Percentiles rank a stretch among this genome's conserved stretches.
Conservation (phyloP, 2,888 invertebrate genomes). For the Arctia plantaginis region DNA sequence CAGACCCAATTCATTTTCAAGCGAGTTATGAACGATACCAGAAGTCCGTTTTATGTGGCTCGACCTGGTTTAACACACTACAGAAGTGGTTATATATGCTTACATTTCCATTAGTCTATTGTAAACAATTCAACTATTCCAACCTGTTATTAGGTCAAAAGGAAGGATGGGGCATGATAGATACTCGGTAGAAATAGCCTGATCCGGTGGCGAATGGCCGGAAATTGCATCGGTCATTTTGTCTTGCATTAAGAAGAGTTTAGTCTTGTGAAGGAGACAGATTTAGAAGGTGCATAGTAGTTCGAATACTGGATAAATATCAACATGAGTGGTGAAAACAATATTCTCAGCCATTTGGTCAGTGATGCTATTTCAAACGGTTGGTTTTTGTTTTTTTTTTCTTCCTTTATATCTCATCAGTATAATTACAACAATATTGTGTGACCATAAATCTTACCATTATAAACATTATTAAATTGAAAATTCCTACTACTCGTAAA, state of each 20-base stretch:
- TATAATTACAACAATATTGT: background rate
- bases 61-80: conserved; percentile 15
- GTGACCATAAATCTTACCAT: background rate
- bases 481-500: no score
- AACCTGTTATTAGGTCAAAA: conserved; percentile 44
- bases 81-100: conserved; percentile 5
- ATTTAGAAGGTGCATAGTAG: background rate
- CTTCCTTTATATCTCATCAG: background rate
- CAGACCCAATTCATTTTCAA: background rate
- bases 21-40: background rate
- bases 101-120: conserved; percentile 18
- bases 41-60: conserved; percentile 4
- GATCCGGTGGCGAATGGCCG: conserved; percentile 43
- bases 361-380: background rate
- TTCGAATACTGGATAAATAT: background rate
- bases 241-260: conserved; percentile 15
- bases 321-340: background rate
- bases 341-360: background rate
- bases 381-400: background rate
- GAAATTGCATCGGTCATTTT: conserved; percentile 47
- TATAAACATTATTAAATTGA: background rate
- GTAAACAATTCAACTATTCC: conserved; percentile 15
- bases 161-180: conserved; percentile 44
- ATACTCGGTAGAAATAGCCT: conserved; percentile 41
- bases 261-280: background rate